Evolutionary conservation across 2,888 invertebrate genomes (phyloP), one percentile per base, ranked within the genome.

Genomic region (Oligia fasciuncula): DNA sequence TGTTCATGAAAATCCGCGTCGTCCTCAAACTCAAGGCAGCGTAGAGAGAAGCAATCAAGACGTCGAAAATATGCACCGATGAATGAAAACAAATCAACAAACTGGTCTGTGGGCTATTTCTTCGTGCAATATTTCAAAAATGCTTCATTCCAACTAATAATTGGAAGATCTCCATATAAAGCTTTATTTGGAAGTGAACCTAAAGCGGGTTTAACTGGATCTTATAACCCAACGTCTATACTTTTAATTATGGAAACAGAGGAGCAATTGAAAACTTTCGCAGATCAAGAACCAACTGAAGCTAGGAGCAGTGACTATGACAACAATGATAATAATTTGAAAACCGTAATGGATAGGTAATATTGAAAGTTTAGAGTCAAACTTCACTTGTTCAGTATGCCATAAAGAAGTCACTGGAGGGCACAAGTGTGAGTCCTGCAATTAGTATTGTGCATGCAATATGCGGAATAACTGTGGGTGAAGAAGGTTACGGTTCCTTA

Each of bases 41-140:
- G 0, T 72, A 0, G 29, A 46, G n/a, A 57, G 19, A 19, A 43
- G 57, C 19, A 19, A 60, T 8, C 13, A 54, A 29, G 60, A 72
- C 43, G n/a, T 60, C 40, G 60, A 72, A 60, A 43, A 60, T n/a
- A 60, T 60, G 60, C 6, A 60, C 14, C 40, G 60, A 72, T 60
- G 72, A 62, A 11, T n/a, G 46, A 72, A 19, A 72, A 72, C 72
- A 72, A 72, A 29, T 72, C 60, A 13, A 60, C 29, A 8, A 72
- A 72, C n/a, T 72, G 60, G 72, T 29, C 46, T 62, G 13, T 62
- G 5, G 62, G 72, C 6, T 72, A 46, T 19, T 46, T 17, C 19
- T 19, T 46, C 13, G 29, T 72, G 6, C 62, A 72, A 46, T 72
- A 29, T 46, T 19, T 13, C 8, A 72, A 62, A 72, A 62, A 62